Evolutionary conservation across 2,797 vertebrate species (phyloP), one percentile per base, ranked within the genome.

Genomic region (Melanotaenia maccullochi): DNA sequence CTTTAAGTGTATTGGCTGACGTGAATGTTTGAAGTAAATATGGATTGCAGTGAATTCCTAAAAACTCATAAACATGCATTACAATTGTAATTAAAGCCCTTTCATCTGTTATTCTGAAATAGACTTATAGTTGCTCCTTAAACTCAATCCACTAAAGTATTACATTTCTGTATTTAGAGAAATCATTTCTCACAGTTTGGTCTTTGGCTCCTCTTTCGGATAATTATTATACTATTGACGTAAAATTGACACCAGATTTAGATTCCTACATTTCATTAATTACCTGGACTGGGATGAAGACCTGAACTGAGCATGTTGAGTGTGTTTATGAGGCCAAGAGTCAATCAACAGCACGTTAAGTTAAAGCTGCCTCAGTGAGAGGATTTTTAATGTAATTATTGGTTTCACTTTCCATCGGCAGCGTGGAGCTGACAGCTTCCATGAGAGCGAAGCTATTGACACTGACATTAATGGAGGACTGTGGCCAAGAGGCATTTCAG

Each of bases 331-430:
- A 82, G 70, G 32, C 73, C 54, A 20, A 32, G 58, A 81, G 85
- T 89, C 87, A 84, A 82, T 90, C 88, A 89, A 60, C 84, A 88
- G 81, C 84, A 68, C 51, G 79, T 85, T 81, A 71, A 51, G 59
- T 67, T 80, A 86, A 83, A 71, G 79, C 69, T 70, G 73, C 74
- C 68, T 70, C 75, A 72, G 60, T 47, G 58, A 70, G 73, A 89
- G 80, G 74, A 81, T 81, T 78, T 76, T 44, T 78, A 57, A 70
- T 44, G 62, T 90, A 91, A 91, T 89, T 90, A 76, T 82, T 85
- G 87, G 87, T 88, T 89, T 90, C 85, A 83, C 79, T 85, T 92
- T 91, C 69, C 88, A 85, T 71, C 84, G 79, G 83, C 76, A 83
- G 72, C 87, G 77, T 3, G 4, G 70, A 83, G 75, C 73, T 85